Base-by-base conservation (phyloP, 2,113 vertebrate species). In the Synodontis membranacea region DNA sequence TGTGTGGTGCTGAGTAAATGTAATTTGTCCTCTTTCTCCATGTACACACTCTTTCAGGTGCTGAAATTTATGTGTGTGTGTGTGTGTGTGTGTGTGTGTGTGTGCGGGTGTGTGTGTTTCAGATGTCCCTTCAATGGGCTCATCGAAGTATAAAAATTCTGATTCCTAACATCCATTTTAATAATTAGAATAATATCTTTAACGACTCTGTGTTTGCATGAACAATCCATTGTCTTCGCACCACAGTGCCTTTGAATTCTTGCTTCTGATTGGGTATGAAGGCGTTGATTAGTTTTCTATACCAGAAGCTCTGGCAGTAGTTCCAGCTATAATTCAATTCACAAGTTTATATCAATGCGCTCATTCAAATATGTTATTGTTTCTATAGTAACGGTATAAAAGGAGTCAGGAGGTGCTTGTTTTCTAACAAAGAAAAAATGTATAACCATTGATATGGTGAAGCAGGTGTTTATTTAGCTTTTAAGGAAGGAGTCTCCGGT, bases 31-130 rank as follows among this genome's bases (percentile, higher is more conserved):
- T 54, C 50, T 54, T 52, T 52, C 76, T 50, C 21, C 48, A 54
- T 54, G 48, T 79, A 17, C n/a, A 78, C n/a, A 80, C 12, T 12
- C 52, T 39, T 58, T 52, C 50, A 56, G 76, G 44, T 79, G 44
- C 25, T 14, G 48, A 48, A 54, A 21, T 48, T 25, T 76, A 21
- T 8, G 21, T 56, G 54, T 56, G 54, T 56, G 54, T 56, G 54
- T 56, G 54, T 56, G 54, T 58, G 25, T 79, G 75, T 79, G 48
- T 52, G n/a, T 79, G n/a, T 79, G n/a, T 54, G 48, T 50, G 44
- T n/a, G 4, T 76, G 74, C 31, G 60, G 5, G n/a, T 15, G 50
- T 52, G 48, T 50, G 12, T 50, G 48, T 50, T 60, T 4, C 58
- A 60, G 6, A 64, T 64, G n/a, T 34, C 14, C 62, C 12, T 34